Evolutionary conservation across 2,113 vertebrate genomes (phyloP).

Genomic region (Cynoglossus semilaevis): DNA sequence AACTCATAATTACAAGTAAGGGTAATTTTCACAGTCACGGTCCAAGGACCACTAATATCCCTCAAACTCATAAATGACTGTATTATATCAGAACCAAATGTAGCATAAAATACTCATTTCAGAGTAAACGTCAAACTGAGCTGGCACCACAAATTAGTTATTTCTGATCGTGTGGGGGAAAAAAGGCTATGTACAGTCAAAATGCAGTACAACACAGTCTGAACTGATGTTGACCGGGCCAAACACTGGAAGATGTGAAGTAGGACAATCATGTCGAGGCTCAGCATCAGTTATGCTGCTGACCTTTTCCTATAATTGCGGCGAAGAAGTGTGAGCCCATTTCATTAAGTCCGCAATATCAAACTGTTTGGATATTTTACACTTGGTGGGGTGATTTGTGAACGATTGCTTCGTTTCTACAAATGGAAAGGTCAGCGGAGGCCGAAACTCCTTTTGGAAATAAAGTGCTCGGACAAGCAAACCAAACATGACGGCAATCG

Average conservation of each 20-base stretch:
- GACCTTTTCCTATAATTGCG: slow-evolving; percentile 69
- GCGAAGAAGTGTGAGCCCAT: slow-evolving; percentile 55
- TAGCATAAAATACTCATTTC: slow-evolving; percentile 52
- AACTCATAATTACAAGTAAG: slow-evolving; percentile 57
- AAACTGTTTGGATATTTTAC: slow-evolving; percentile 66
- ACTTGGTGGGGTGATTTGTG: slow-evolving; percentile 53
- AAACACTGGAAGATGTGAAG: slow-evolving; percentile 53
- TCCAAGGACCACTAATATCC: slow-evolving; percentile 52
- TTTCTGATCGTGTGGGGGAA: slow-evolving; percentile 18
- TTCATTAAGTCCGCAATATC: slow-evolving; percentile 62
- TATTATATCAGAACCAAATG: slow-evolving; percentile 54
- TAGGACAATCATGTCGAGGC: slow-evolving; percentile 52
- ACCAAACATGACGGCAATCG: slow-evolving; percentile 60
- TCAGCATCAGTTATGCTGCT: slow-evolving; percentile 62
- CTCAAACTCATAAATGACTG: slow-evolving; percentile 55
- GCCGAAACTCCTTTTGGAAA: slow-evolving; percentile 30
- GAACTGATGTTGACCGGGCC: slow-evolving; percentile 40
- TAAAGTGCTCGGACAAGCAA: slow-evolving; percentile 46
- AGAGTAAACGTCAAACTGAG: slow-evolving; percentile 43
- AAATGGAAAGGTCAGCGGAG: slow-evolving; percentile 62
- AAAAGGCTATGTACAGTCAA: not conserved
- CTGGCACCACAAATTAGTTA: slow-evolving; percentile 32
- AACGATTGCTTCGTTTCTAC: slow-evolving; percentile 56
- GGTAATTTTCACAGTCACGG: slow-evolving; percentile 49
- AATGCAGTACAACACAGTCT: slow-evolving; percentile 40